These are phyloP conservation scores for Erethizon dorsatum DNA, from an alignment of 2,797 vertebrate species.

Conservation along the genomic window DNA sequence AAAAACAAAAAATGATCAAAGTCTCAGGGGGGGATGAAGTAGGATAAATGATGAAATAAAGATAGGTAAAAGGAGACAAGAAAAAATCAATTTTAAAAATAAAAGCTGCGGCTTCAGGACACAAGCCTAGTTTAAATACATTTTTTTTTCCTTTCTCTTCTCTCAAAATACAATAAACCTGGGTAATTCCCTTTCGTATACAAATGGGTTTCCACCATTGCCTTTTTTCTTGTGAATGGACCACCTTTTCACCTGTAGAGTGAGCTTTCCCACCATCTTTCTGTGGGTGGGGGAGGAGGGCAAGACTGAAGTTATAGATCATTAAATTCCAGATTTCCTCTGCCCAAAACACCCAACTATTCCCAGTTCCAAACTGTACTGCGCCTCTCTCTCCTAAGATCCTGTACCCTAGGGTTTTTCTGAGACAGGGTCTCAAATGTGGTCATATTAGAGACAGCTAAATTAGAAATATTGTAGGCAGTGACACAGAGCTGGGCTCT, in stretches of 20 bases:
- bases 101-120: background rate
- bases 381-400: background rate
- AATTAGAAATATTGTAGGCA: background rate
- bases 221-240: background rate
- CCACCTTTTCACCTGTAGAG: background rate
- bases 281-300: background rate
- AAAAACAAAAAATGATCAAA: background rate
- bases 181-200: background rate
- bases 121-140: background rate
- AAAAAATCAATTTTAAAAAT: background rate
- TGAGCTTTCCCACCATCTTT: background rate
- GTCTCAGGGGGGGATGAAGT: background rate
- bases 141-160: background rate
- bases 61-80: background rate
- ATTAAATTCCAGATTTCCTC: background rate
- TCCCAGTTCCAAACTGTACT: background rate
- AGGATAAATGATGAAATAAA: background rate
- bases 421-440: background rate
- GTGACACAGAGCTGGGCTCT: background rate
- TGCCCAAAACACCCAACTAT: background rate
- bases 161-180: background rate
- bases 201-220: background rate
- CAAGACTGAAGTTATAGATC: background rate
- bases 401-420: background rate
- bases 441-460: background rate